These are phyloP conservation scores for Diorhabda elongata DNA, from an alignment of 1,140 invertebrate species.

Conservation along the genomic window DNA sequence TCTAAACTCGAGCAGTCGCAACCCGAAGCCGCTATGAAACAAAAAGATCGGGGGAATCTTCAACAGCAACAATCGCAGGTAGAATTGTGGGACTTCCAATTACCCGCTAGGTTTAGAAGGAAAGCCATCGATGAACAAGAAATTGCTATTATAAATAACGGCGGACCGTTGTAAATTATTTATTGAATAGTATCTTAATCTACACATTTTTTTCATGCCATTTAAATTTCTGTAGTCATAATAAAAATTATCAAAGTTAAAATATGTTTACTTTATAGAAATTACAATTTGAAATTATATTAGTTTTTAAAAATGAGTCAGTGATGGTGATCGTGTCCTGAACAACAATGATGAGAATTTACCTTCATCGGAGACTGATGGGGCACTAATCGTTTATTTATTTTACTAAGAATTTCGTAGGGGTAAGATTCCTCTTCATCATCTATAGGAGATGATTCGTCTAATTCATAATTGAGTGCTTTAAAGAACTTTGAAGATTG, in stretches of 20 bases:
- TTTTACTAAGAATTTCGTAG: slow-evolving; percentile 56
- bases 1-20: slow-evolving; percentile 25
- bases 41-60: slow-evolving; percentile 4
- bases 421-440: slow-evolving; percentile 50
- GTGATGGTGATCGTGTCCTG: slow-evolving; percentile 34
- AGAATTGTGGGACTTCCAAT: slow-evolving; percentile 41
- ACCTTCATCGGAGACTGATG: slow-evolving; percentile 14
- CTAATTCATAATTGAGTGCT: slow-evolving; percentile 55
- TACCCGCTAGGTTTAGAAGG: slow-evolving; percentile 36
- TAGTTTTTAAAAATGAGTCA: neutral
- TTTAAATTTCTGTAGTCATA: no score
- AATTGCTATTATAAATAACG: slow-evolving; percentile 39
- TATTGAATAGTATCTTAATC: no score
- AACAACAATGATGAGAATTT: slow-evolving; percentile 28
- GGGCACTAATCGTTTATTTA: slow-evolving; percentile 44
- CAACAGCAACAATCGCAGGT: slow-evolving; percentile 21
- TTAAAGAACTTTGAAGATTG: slow-evolving; percentile 67
- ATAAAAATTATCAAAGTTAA: no score
- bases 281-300: neutral
- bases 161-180: slow-evolving; percentile 30
- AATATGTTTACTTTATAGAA: neutral
- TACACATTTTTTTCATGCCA: no score
- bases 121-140: slow-evolving; percentile 37
- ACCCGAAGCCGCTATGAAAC: slow-evolving; percentile 11
- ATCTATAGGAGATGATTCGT: slow-evolving; percentile 52